Evolutionary conservation across 2,888 invertebrate species (phyloP).

Genomic region (Dasysyrphus tricinctus): DNA sequence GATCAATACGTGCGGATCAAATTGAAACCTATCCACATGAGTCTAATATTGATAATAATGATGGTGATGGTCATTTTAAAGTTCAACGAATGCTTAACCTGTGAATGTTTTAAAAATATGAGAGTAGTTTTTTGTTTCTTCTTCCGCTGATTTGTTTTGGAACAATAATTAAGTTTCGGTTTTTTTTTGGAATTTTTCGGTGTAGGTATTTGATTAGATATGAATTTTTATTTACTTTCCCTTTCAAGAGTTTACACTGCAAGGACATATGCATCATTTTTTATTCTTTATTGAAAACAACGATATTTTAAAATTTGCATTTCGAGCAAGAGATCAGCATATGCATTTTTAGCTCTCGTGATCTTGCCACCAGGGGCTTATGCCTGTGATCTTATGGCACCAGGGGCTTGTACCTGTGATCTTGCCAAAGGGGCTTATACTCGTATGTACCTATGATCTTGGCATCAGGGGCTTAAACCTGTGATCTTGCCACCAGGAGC

Average conservation of each 20-base stretch:
- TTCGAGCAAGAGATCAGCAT: no score
- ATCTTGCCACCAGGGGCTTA: no score
- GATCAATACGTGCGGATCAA: constrained; percentile 69
- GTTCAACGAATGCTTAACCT: constrained; percentile 74
- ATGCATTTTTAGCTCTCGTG: no score
- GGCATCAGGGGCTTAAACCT: no score
- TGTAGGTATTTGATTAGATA: neutral
- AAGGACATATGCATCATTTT: no score
- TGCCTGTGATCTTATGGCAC: no score
- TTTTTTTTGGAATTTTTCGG: neutral
- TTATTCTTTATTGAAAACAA: no score
- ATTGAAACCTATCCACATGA: constrained; percentile 67
- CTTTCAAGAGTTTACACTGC: neutral
- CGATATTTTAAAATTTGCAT: no score
- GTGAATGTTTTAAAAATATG: constrained; percentile 29
- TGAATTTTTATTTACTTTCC: constrained; percentile 2
- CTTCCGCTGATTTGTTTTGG: neutral
- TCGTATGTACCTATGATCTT: no score
- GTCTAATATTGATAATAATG: constrained; percentile 70
- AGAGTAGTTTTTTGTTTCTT: constrained; percentile 22
- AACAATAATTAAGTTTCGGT: neutral
- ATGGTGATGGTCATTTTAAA: constrained; percentile 66
- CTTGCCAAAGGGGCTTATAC: no score
- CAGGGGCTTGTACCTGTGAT: no score
- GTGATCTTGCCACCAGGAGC: no score